A percentile compares a stretch with the other conserved stretches of the same genome.
Conservation (phyloP, 2,797 vertebrate genomes). For the Coracias cyanogaster region DNA sequence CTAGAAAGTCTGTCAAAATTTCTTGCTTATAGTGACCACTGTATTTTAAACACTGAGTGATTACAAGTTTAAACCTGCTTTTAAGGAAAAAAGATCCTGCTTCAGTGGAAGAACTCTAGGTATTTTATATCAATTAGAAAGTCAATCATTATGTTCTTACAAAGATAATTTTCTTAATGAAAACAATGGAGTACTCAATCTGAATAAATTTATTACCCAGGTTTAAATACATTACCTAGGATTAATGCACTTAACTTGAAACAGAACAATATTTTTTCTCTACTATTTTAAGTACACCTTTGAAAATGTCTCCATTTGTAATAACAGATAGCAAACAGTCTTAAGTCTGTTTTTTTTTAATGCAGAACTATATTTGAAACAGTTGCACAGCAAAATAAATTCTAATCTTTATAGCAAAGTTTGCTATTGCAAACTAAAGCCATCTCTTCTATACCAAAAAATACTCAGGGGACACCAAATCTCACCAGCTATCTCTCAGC, state of each 20-base stretch:
- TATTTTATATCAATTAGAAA: conserved; percentile 31
- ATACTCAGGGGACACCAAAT: background rate
- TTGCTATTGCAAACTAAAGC: background rate
- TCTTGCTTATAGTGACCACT: conserved; percentile 22
- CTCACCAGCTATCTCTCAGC: background rate
- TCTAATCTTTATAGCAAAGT: background rate
- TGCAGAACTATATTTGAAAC: background rate
- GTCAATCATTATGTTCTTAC: conserved; percentile 34
- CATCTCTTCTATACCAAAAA: background rate
- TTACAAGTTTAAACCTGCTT: conserved; percentile 43
- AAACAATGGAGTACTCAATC: conserved; percentile 19
- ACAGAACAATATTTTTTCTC: background rate
- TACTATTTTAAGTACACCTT: background rate
- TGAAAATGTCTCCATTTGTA: conserved; percentile 7
- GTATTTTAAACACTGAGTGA: conserved; percentile 23
- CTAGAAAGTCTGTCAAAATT: background rate
- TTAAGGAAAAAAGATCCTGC: conserved; percentile 16
- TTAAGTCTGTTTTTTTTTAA: background rate
- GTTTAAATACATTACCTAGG: background rate
- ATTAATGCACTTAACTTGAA: conserved; percentile 38
- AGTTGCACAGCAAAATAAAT: conserved; percentile 3
- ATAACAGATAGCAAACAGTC: background rate
- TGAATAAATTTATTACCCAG: background rate
- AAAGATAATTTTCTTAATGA: conserved; percentile 27
- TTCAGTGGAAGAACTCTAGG: conserved; percentile 36